Base-by-base conservation (phyloP, 2,797 vertebrate genomes). In the Poeciliopsis paucimaculata region DNA sequence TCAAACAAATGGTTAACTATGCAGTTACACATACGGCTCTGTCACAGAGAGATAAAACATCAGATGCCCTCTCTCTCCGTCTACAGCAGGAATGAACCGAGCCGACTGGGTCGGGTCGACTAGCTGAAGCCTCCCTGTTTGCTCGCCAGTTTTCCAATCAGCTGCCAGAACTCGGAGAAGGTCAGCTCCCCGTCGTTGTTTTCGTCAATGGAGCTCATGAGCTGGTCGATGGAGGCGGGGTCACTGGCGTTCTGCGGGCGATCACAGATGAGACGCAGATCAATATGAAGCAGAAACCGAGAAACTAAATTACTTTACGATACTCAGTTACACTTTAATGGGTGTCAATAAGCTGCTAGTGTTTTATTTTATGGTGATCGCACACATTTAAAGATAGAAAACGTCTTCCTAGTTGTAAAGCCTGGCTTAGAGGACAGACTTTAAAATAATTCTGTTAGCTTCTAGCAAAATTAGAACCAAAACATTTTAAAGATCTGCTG, bases 131-230 rank as follows among this genome's bases (percentile, higher is more conserved):
- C 95, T 16, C 92, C 95, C 74, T 95, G 91, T 66, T 94, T 90
- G 88, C 88, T 86, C 0, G 95, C 95, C 79, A 96, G 92, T 3
- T 88, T 94, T 49, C 96, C 96, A 45, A 96, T 94, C 87, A 96
- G 95, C 87, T 95, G 90, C 96, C 96, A 96, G 92, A 96, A 96
- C 89, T 96, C 96, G 7, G 75, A 74, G 91, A 96, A 96, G 2
- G 94, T 96, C 92, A 96, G 93, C 88, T 96, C 95, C 18, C 95
- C 94, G 20, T 96, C 95, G 66, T 94, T 92, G 89, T 96, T 92
- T 23, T 94, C 82, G 18, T 96, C 96, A 91, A 95, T 73, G 1
- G 94, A 94, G 75, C 86, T 64, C 95, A 96, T 96, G 86, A 96
- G 96, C 82, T 91, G 84, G 72, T 96, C 93, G 26, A 94, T 89